Evolutionary conservation across 1,140 invertebrate species (phyloP), one percentile per base, ranked within the genome.

Genomic region (Melipona quadrifasciata): DNA sequence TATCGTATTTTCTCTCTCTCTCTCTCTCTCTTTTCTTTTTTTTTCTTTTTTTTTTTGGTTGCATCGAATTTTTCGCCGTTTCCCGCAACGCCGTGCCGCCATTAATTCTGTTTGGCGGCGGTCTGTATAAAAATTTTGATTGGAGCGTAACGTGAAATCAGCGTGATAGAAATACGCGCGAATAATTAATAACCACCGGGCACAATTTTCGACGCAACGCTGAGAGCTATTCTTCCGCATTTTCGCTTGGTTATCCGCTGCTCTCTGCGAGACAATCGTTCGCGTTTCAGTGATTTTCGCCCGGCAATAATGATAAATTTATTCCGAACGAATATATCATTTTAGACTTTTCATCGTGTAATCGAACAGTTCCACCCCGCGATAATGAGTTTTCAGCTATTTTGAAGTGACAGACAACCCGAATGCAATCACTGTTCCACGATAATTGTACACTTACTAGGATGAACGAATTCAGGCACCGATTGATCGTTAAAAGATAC

Each of bases 291-390:
- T 70, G 31, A 80, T 58, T 80, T 70, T 70, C n/a, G 19, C 16
- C 27, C 67, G 31, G 3, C 58, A 31, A 75, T 82, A 75, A 82
- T 75, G 80, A 82, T 82, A 82, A 75, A 82, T 75, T 82, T 51
- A 80, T 75, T 74, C 55, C 21, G 8, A n/a, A n/a, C 55, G 31
- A 39, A 65, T 58, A 51, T 70, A 78, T 83, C 82, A 68, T 78
- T 83, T 83, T 58, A 57, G 53, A 83, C 65, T 78, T 83, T 83
- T 83, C 82, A 61, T 39, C 55, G 82, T 78, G 75, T 68, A 71
- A 84, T 79, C 67, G 39, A 31, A 74, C n/a, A 31, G 24, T 21
- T 14, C n/a, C n/a, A 61, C 67, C 78, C 31, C 31, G 8, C 10
- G 53, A 55, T 68, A 83, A 83, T 57, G 82, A 79, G 82, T 83